Evolutionary conservation across 23 tunicate genomes (phyloP), one percentile per base, ranked within the genome.

Genomic region (Trididemnum nubilum): DNA sequence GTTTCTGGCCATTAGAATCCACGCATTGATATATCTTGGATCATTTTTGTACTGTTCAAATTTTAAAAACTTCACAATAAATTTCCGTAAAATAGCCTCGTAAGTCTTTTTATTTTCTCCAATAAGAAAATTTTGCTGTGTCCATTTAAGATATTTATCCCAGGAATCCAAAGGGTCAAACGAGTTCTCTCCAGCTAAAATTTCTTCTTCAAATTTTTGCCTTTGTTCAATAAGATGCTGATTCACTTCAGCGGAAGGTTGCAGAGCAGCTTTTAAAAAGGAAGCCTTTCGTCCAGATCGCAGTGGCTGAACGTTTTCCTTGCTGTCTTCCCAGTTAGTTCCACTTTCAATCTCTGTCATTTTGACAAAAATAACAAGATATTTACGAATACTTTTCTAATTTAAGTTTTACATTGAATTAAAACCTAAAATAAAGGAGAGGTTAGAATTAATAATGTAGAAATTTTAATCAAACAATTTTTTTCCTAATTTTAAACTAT

Each of bases 131-230:
- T 85, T 61, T 44, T 91, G 97, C 21, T 73, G 81, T 0, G 84
- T 91, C 97, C 97, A 91, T 59, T 91, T 85, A 0, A 91, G 37
- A 69, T 91, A 91, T 85, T 77, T 73, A 71, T 85, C 87, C 97
- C 97, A 91, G 3, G 97, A 66, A 73, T 81, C 87, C 4, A 91
- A 76, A 27, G 97, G 97, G 61, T 91, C 97, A 12, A 36, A 31
- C 0, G 36, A 22, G 26, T 85, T 81, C 36, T 81, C 87, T 2
- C 86, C 90, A 40, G 97, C 84, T 18, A 91, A 59, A 0, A 91
- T 91, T 31, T 91, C 97, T 75, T 91, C 90, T 54, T 91, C 97
- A 81, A 91, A 91, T 49, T 49, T 51, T 73, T 77, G 82, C n/a
- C 78, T 76, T 81, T 91, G 80, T 24, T 75, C 52, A 35, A 74